These are phyloP conservation scores for Allolobophora icterica DNA, from an alignment of 2,888 invertebrate genomes.

Conservation along the genomic window DNA sequence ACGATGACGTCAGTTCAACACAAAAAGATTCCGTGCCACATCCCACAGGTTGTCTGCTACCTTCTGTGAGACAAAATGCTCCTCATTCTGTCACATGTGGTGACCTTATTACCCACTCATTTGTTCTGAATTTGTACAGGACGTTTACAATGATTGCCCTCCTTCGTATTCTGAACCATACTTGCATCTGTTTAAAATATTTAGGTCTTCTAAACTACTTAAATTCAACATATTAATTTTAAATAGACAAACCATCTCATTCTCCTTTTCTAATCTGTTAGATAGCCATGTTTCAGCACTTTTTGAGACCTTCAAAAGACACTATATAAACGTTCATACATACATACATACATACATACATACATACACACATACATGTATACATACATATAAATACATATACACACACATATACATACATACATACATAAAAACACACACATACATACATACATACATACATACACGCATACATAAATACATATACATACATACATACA, in stretches of 20 bases:
- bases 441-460: conserved; percentile 14
- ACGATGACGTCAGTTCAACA: conserved; percentile 11
- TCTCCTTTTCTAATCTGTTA: not conserved
- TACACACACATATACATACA: not conserved
- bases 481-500: conserved; percentile 29
- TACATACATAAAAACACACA: not conserved
- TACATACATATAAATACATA: no score
- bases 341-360: conserved; percentile 22
- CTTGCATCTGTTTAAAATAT: no score
- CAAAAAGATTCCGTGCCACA: not conserved
- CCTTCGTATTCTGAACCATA: no score
- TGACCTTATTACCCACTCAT: no score
- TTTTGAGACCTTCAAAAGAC: no score
- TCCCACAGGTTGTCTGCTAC: not conserved
- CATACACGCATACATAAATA: no score
- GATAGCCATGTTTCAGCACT: not conserved
- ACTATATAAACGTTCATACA: conserved; percentile 23
- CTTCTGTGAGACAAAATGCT: not conserved
- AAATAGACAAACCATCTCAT: no score
- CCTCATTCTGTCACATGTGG: not conserved
- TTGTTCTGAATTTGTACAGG: no score
- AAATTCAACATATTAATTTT: no score
- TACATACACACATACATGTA: conserved; percentile 6
- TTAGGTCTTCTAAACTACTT: no score
- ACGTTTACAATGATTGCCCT: no score